phyloP scores from a whole-genome alignment of 2,797 vertebrate species.

The Valencia hispanica region DNA sequence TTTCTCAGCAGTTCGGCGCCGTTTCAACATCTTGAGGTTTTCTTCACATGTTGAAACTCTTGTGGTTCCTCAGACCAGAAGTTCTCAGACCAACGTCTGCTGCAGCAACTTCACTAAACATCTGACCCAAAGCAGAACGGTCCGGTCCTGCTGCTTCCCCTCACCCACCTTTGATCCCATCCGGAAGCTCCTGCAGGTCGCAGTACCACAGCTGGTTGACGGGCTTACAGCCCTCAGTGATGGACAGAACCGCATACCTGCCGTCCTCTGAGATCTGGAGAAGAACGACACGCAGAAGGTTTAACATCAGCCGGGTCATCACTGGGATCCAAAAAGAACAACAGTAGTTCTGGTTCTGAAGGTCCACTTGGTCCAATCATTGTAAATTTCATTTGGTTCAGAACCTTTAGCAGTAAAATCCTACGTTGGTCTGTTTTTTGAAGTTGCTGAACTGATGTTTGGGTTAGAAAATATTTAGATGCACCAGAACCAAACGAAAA shows the following conservation, averaged over 20 bases:
- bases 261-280: constrained; percentile 80
- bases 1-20: not conserved
- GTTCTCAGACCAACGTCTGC: not conserved
- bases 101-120: not conserved
- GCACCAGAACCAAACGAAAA: constrained; percentile 1
- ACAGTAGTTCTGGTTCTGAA: too few relatives aligned
- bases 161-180: constrained; percentile 76
- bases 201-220: constrained; percentile 86
- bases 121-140: not conserved
- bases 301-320: not conserved
- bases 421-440: too few relatives aligned
- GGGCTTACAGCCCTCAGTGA: constrained; percentile 81
- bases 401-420: too few relatives aligned
- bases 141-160: not conserved
- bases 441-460: too few relatives aligned
- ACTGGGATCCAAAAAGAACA: too few relatives aligned
- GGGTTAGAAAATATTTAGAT: not conserved
- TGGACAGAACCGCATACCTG: constrained; percentile 74
- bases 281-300: not conserved
- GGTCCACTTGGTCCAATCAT: too few relatives aligned
- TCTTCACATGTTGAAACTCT: not conserved
- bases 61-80: not conserved
- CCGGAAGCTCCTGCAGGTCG: constrained; percentile 76
- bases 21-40: not conserved
- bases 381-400: too few relatives aligned